Base-by-base conservation (phyloP, 1,140 invertebrate genomes). In the Drosophila tristis region DNA sequence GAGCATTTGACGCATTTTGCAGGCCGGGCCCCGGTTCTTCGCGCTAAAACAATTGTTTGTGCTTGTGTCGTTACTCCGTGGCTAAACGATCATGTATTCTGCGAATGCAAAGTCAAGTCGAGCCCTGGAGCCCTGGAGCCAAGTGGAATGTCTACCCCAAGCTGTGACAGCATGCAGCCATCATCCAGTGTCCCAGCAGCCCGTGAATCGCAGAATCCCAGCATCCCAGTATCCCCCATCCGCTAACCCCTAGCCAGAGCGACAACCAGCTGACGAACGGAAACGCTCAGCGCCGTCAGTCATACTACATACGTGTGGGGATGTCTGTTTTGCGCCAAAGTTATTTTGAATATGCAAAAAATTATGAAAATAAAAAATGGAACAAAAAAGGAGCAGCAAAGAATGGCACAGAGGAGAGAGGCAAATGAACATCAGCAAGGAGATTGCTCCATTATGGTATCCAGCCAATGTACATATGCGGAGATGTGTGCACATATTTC, bases 321-420 rank as follows among this genome's bases (percentile, higher is more conserved):
- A 13, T 39, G 35, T 39, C 35, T 39, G 35, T 11, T 35, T 71
- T 80, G 82, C 56, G 70, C 65, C 74, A 78, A 82, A 87, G 84
- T 78, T 87, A 87, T 87, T 87, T 82, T 87, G 78, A 87, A 87
- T 87, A 87, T 87, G 82, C 82, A 87, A 89, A 81, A 86, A 81
- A 75, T 74, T 57, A 75, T 74, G 71, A 44, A 58, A 66, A 66
- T 43, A 87, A 64, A 67, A 78, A 48, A 47, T 5, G 58, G 20
- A 53, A 53, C 15, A 23, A 8, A 15, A 58, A 39, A 54, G 9
- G 26, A 23, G 16, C 7, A 55, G 57, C 42, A 20, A 49, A 35
- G 44, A 49, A 25, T 35, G 64, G 49, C n/a, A 42, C 53, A 42
- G 31, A 4, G 23, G 2, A 25, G 2, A 25, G 43, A 66, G 51